Conservation (phyloP, 2,888 invertebrate genomes). For the Diachrysia chrysitis region DNA sequence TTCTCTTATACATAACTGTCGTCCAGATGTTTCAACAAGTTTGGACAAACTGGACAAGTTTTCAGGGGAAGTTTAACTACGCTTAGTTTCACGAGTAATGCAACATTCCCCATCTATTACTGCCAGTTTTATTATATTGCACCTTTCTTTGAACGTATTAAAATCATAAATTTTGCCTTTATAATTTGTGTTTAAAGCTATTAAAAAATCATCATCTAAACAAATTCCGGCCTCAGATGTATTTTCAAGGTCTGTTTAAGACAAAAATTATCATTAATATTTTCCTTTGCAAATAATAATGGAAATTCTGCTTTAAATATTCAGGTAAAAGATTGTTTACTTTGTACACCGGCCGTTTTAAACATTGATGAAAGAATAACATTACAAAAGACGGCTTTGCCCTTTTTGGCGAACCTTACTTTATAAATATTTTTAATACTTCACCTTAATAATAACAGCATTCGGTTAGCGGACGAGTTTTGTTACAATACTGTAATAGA, state of each 20-base stretch:
- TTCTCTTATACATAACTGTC: neutral
- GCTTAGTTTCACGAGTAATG: neutral
- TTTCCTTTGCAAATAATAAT: conserved; percentile 5
- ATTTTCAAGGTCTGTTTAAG: conserved; percentile 6
- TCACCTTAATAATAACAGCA: conserved; percentile 18
- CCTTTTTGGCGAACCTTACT: conserved; percentile 23
- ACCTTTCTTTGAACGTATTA: conserved; percentile 7
- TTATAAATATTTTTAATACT: conserved; percentile 15
- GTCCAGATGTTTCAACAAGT: neutral
- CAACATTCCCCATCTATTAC: conserved; percentile 7
- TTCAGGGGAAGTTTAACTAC: neutral
- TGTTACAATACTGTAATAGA: conserved; percentile 20
- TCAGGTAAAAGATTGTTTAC: conserved; percentile 13
- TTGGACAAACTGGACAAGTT: conserved; percentile 8
- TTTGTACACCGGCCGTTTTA: conserved; percentile 1
- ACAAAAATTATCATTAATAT: conserved; percentile 8
- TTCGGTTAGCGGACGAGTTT: conserved; percentile 14
- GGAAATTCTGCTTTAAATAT: conserved; percentile 27
- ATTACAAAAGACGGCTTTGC: conserved; percentile 23
- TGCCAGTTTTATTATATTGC: neutral
- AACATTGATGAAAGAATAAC: conserved; percentile 25
- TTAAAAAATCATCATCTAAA: conserved; percentile 2
- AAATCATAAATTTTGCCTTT: no score
- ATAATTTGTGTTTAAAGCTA: neutral
- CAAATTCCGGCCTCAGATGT: conserved; percentile 23